Evolutionary conservation across 2,113 vertebrate species (phyloP), one percentile per base, ranked within the genome.

Genomic region (Melozone crissalis): DNA sequence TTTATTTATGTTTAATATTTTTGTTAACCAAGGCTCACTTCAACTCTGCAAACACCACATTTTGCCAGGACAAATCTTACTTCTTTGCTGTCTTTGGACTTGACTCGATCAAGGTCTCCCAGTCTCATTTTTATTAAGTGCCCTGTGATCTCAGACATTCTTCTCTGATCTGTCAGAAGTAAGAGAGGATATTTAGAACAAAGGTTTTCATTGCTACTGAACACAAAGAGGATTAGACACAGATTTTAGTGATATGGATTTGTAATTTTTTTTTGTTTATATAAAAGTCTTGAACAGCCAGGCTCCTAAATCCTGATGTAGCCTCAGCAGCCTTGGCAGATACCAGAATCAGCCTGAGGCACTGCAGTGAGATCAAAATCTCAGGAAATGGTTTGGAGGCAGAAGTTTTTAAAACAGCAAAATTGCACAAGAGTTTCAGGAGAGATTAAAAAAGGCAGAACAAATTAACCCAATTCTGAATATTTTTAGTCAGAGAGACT

Each of bases 71-170:
- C 11, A 93, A 77, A 41, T 93, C 98, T 98, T 97, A 99, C 99
- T 97, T 99, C 99, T 97, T 99, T 99, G 58, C 97, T 98, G 66
- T 99, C 99, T 96, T 98, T 99, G 58, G 98, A 98, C 89, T 98
- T 99, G 94, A 97, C 97, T 91, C 98, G 98, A 37, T 99, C 99
- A 81, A 99, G 94, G 80, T 99, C 99, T 77, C 99, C 99, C 73
- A 99, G 98, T 91, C 99, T 98, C 98, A 99, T 98, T 98, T 99
- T 99, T 84, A 99, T 99, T 87, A 99, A 98, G 96, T 99, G 98
- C 16, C 98, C 98, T 76, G 98, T 98, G 94, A 99, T 99, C 97
- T 99, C 99, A 95, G 98, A 98, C 99, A 99, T 99, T 91, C 99
- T 98, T 41, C 99, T 98, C 96, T 99, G 99, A 97, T 99, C 99